A percentile compares a stretch with the other conserved stretches of the same genome.
Evolutionary conservation across 1,140 invertebrate genomes (phyloP).

Genomic region (Drosophila lacertosa): DNA sequence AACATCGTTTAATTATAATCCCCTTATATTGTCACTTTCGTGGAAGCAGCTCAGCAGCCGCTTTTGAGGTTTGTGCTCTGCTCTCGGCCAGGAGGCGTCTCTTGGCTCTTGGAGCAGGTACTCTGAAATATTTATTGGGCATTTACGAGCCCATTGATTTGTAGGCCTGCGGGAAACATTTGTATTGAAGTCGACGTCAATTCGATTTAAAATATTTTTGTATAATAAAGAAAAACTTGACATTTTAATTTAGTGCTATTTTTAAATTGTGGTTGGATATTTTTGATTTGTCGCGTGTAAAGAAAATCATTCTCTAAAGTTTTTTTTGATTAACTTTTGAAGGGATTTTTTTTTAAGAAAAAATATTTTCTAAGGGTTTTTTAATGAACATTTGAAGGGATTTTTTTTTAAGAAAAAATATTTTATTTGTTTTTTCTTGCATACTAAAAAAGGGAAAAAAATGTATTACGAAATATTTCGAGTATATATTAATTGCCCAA

Average conservation of each 20-base stretch:
- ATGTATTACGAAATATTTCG: no score
- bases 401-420: no score
- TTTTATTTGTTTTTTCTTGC: no score
- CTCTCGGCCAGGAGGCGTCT: background rate
- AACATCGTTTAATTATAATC: constrained; percentile 52
- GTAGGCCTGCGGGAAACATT: background rate
- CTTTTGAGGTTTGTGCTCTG: background rate
- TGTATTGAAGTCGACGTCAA: background rate
- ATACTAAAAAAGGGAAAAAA: no score
- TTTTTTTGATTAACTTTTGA: no score
- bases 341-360: no score
- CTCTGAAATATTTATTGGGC: background rate
- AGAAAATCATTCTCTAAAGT: no score
- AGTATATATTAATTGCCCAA: no score
- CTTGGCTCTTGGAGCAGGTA: constrained; percentile 13
- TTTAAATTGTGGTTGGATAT: no score
- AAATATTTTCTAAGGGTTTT: no score
- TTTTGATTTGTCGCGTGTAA: no score
- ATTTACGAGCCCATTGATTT: background rate
- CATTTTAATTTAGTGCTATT: background rate
- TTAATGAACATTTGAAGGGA: no score
- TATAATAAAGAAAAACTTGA: background rate
- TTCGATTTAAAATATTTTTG: background rate
- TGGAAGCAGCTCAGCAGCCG: constrained; percentile 32
- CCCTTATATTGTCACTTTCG: constrained; percentile 49